Evolutionary conservation across 2,113 vertebrate species (phyloP).

Genomic region (Pavo muticus): DNA sequence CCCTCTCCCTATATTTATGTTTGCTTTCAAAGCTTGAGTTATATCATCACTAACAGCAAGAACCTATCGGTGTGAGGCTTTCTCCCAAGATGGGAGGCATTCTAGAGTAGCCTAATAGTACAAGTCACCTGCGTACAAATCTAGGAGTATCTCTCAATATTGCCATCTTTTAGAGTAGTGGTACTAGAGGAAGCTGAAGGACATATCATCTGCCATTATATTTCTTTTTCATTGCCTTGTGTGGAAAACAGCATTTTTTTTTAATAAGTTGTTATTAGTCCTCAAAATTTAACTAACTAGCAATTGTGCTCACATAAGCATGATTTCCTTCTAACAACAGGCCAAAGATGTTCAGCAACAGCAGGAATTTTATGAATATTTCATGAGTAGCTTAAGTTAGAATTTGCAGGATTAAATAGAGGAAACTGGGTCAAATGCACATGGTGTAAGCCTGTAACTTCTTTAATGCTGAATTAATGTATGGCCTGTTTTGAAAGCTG

Average conservation of each 20-base stretch:
- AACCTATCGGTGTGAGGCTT: fast-evolving
- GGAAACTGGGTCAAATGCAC: conserved; percentile 67
- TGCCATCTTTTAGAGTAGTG: background rate
- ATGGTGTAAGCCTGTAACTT: conserved; percentile 25
- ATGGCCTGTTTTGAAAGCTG: conserved; percentile 31
- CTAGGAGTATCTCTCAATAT: background rate
- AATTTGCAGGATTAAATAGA: conserved; percentile 64
- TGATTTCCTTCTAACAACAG: conserved; percentile 49
- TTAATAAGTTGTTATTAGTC: background rate
- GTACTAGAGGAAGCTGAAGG: background rate
- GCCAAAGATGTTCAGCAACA: conserved; percentile 52
- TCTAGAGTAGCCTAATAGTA: background rate
- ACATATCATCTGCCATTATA: background rate
- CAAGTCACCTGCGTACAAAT: background rate
- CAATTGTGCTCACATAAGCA: conserved; percentile 45
- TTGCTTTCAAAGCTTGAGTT: background rate
- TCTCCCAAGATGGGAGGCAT: background rate
- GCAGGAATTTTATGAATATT: conserved; percentile 67
- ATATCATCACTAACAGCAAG: background rate
- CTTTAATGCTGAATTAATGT: conserved; percentile 34
- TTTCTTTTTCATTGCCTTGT: background rate
- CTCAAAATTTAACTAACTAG: conserved; percentile 10
- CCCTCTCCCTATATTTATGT: background rate
- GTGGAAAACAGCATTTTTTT: background rate
- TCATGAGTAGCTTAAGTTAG: conserved; percentile 63